Conservation (phyloP, 2,797 vertebrate species). For the Neopelma chrysocephalum region DNA sequence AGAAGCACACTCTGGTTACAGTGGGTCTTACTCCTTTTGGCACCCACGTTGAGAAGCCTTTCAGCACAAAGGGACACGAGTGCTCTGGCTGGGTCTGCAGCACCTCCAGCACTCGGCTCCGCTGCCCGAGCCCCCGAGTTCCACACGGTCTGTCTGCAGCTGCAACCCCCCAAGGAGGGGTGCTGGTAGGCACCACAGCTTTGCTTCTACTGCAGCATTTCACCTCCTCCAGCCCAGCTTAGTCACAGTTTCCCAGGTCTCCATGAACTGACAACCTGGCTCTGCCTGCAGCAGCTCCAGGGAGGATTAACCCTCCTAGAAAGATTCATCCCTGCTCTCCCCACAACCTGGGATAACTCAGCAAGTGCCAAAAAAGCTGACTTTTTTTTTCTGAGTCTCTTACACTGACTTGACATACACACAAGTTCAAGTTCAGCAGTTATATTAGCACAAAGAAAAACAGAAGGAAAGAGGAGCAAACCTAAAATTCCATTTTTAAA, state of each 20-base stretch:
- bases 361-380: background rate
- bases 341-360: background rate
- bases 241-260: background rate
- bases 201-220: background rate
- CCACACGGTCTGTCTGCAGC: fast-evolving
- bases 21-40: background rate
- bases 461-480: background rate
- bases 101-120: fast-evolving
- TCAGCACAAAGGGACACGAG: fast-evolving
- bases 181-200: background rate
- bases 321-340: background rate
- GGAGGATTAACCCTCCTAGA: background rate
- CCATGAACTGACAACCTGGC: background rate
- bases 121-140: fast-evolving
- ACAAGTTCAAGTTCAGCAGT: background rate
- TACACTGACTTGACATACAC: background rate
- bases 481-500: background rate
- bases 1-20: fast-evolving
- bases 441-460: background rate
- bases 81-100: fast-evolving
- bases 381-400: background rate
- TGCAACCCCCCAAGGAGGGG: background rate
- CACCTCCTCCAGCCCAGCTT: background rate
- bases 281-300: background rate
- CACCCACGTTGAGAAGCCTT: fast-evolving